Conservation (phyloP, 2,888 invertebrate genomes). For the Syrphus vitripennis region DNA sequence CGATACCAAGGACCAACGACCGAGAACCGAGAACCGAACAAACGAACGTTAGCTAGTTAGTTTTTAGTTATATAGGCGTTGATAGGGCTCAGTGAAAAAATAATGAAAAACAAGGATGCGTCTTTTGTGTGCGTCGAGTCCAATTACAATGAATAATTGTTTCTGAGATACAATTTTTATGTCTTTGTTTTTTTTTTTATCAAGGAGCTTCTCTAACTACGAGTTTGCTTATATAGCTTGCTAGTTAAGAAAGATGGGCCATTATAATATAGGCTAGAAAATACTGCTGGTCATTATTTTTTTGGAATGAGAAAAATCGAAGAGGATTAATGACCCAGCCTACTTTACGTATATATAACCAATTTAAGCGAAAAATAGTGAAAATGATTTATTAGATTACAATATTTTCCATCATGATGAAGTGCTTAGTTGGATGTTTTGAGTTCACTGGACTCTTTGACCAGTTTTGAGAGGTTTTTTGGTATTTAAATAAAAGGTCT, state of each 20-base stretch:
- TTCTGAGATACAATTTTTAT: constrained; percentile 51
- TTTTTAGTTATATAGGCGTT: constrained; percentile 21
- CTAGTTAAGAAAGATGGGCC: not conserved
- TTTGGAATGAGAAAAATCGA: constrained; percentile 32
- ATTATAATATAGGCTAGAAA: not conserved
- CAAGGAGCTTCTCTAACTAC: too few species aligned
- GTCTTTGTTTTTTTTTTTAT: not conserved
- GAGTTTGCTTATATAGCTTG: too few species aligned
- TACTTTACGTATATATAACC: constrained; percentile 30
- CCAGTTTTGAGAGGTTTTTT: too few species aligned
- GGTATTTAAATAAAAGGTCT: too few species aligned
- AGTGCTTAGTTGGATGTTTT: not conserved
- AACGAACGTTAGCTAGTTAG: constrained; percentile 42
- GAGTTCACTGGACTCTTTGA: not conserved
- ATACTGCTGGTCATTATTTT: not conserved
- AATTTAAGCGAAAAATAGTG: constrained; percentile 38
- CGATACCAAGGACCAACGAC: not conserved
- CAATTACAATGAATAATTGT: constrained; percentile 69
- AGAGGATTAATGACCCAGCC: constrained; percentile 53
- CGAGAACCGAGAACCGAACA: not conserved
- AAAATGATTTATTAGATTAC: constrained; percentile 49
- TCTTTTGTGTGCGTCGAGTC: constrained; percentile 30
- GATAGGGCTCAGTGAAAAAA: not conserved
- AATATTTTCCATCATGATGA: not conserved
- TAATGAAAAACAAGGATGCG: constrained; percentile 24